A percentile compares a stretch with the other conserved stretches of the same genome.
Conservation (phyloP, 2,797 vertebrate species). For the Channallabes apus region DNA sequence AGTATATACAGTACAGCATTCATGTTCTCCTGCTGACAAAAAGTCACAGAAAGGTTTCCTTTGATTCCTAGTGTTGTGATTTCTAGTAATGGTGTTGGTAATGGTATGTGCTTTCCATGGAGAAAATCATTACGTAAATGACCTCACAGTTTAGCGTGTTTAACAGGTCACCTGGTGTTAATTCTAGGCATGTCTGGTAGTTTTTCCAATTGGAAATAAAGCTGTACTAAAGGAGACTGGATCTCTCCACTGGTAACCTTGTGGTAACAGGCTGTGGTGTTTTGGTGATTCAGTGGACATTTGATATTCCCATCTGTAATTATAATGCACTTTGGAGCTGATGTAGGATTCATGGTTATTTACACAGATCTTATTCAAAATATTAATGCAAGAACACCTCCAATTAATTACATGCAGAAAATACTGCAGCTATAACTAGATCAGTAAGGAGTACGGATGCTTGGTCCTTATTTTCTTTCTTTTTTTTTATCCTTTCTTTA, state of each 20-base stretch:
- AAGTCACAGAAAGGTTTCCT: not conserved
- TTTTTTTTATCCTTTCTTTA: not conserved
- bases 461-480: not conserved
- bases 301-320: slow-evolving; percentile 8
- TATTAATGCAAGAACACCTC: not conserved
- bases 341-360: not conserved
- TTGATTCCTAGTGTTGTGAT: slow-evolving; percentile 1
- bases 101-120: not conserved
- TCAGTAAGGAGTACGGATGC: not conserved
- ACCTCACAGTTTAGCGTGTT: not conserved
- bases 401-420: not conserved
- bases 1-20: not conserved
- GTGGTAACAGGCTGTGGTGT: not conserved
- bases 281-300: not conserved
- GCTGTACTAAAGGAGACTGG: not conserved
- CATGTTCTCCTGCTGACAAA: slow-evolving; percentile 8
- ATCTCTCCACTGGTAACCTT: not conserved
- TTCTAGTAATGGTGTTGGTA: not conserved
- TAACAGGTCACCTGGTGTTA: not conserved
- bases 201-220: not conserved
- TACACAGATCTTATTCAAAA: not conserved
- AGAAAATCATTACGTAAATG: slow-evolving; percentile 10
- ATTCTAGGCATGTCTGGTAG: not conserved
- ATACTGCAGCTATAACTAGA: not conserved
- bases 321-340: not conserved